Conservation (phyloP, 2,888 invertebrate species). For the Tetropium fuscum region DNA sequence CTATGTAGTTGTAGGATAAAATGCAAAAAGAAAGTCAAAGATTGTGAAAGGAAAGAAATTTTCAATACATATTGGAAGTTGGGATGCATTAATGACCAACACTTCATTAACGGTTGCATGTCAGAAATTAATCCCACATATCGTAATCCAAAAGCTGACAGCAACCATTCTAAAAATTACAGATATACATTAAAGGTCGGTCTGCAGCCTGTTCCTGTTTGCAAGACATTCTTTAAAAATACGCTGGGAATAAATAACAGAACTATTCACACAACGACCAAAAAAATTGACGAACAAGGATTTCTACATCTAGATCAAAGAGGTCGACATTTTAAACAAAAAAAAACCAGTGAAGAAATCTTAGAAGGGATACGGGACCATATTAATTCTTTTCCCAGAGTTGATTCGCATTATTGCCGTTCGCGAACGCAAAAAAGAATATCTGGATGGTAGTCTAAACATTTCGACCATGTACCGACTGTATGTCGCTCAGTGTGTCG, state of each 20-base stretch:
- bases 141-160: no score
- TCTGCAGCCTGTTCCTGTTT: not conserved
- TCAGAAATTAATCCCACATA: no score
- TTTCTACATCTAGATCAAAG: not conserved
- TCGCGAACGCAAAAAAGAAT: not conserved
- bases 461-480: not conserved
- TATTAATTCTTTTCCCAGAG: not conserved
- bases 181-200: no score
- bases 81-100: no score
- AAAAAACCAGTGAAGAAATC: not conserved
- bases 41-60: no score
- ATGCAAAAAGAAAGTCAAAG: no score
- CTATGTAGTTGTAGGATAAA: no score
- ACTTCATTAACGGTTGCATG: no score
- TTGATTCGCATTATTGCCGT: not conserved
- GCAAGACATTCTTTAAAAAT: not conserved
- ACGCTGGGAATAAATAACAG: not conserved
- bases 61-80: no score
- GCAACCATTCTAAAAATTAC: no score
- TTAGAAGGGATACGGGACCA: not conserved
- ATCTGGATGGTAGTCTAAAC: not conserved
- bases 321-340: not conserved
- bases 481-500: not conserved
- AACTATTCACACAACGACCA: slow-evolving; percentile 1
- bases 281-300: not conserved